These are phyloP conservation scores for Umimayanthus chanpuru DNA, from an alignment of 92 coral and sea anemone genomes.

Conservation along the genomic window DNA sequence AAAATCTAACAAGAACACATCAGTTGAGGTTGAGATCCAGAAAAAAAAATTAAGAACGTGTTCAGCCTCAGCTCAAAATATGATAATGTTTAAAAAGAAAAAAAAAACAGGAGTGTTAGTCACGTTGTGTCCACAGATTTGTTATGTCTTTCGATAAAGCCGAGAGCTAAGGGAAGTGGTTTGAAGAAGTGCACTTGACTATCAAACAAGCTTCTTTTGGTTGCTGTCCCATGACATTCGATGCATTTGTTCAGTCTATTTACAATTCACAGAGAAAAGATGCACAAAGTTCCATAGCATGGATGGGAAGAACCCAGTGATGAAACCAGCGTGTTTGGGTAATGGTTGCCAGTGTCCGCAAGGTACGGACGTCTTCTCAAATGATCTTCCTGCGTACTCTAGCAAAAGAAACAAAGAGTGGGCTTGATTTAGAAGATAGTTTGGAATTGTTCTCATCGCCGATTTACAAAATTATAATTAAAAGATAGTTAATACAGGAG, in stretches of 20 bases:
- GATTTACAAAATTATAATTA: too few relatives aligned
- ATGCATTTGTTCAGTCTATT: background rate
- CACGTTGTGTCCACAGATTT: too few relatives aligned
- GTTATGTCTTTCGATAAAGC: too few relatives aligned
- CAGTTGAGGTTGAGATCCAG: too few relatives aligned
- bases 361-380: background rate
- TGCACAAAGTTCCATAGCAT: slow-evolving; percentile 1
- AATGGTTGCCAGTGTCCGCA: background rate
- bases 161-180: background rate
- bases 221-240: background rate
- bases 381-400: background rate
- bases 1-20: too few relatives aligned
- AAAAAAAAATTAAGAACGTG: too few relatives aligned
- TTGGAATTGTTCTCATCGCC: background rate
- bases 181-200: too few relatives aligned
- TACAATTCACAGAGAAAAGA: background rate
- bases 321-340: background rate
- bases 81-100: too few relatives aligned
- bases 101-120: too few relatives aligned
- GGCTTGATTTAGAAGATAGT: background rate
- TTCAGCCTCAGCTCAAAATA: too few relatives aligned
- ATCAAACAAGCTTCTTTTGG: background rate
- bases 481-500: too few relatives aligned
- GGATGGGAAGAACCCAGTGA: background rate
- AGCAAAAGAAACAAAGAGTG: background rate